Evolutionary conservation across 2,797 vertebrate genomes (phyloP).

Genomic region (Remorina albescens): DNA sequence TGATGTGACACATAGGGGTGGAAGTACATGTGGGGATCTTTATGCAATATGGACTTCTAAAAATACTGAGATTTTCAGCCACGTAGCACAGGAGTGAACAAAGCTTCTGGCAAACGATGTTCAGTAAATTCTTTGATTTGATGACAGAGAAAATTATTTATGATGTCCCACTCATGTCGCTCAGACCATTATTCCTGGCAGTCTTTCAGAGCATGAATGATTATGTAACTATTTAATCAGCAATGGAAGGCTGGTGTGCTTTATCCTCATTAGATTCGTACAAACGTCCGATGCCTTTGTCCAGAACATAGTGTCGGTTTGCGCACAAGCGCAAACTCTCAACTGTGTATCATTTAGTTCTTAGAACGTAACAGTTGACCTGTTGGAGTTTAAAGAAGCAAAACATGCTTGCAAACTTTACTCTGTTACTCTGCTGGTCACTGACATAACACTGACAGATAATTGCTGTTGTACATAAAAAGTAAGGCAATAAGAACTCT

Average conservation of each 20-base stretch:
- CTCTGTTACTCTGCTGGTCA: not conserved
- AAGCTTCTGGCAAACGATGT: slow-evolving; percentile 16
- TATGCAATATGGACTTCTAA: not conserved
- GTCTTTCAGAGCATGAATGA: slow-evolving; percentile 25
- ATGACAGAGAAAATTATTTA: slow-evolving; percentile 45
- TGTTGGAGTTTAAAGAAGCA: not conserved
- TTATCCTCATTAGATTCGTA: not conserved
- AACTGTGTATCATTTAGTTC: not conserved
- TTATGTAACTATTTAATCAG: slow-evolving; percentile 54
- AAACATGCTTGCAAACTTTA: not conserved
- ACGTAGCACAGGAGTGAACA: slow-evolving; percentile 16
- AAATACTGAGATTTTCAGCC: slow-evolving; percentile 9
- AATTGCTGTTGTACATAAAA: not conserved
- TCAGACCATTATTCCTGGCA: slow-evolving; percentile 31
- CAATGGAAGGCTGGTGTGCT: slow-evolving; percentile 9
- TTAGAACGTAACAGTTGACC: not conserved
- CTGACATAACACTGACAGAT: not conserved
- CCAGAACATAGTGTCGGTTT: not conserved
- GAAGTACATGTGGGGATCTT: not conserved
- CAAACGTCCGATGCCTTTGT: not conserved
- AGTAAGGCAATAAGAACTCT: not conserved
- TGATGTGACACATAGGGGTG: not conserved
- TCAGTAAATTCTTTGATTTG: slow-evolving; percentile 21
- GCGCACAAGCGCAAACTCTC: no score
- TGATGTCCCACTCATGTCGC: slow-evolving; percentile 11